phyloP scores from a whole-genome alignment of 2,113 vertebrate genomes.

The Beaufortia kweichowensis region DNA sequence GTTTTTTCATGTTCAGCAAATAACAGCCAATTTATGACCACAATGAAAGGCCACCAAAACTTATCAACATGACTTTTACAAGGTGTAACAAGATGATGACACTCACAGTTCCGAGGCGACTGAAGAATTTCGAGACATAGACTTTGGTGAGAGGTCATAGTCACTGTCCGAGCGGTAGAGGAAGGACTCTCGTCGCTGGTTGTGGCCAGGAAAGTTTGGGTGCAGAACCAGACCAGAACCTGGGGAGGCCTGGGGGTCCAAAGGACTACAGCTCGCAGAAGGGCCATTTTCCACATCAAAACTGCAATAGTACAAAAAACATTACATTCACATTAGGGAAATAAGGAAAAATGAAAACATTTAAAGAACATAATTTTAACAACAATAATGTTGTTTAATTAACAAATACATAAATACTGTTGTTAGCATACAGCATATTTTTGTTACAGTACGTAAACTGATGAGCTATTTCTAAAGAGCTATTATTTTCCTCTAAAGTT shows the following conservation, averaged over 20 bases:
- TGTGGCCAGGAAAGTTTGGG: slow-evolving; percentile 91
- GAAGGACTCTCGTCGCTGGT: slow-evolving; percentile 95
- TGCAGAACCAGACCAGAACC: slow-evolving; percentile 94
- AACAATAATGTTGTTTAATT: no score
- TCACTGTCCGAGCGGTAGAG: slow-evolving; percentile 98
- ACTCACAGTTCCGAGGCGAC: slow-evolving; percentile 95
- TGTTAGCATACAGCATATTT: no score
- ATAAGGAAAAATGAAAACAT: background rate
- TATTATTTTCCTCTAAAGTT: no score
- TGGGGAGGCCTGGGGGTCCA: slow-evolving; percentile 92
- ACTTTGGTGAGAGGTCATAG: slow-evolving; percentile 97
- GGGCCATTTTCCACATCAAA: slow-evolving; percentile 99
- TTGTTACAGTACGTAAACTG: no score
- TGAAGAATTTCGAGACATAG: slow-evolving; percentile 97
- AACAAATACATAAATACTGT: no score
- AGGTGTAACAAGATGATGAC: no score
- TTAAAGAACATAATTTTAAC: background rate
- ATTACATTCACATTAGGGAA: slow-evolving; percentile 18
- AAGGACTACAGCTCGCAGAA: slow-evolving; percentile 88
- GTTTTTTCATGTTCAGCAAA: background rate
- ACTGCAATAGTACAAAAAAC: slow-evolving; percentile 71
- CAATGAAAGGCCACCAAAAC: background rate
- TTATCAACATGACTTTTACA: background rate
- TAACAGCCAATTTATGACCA: background rate
- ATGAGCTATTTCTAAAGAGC: no score